Evolutionary conservation across 2,113 vertebrate genomes (phyloP).

Genomic region (Chamaetylas fuelleborni): DNA sequence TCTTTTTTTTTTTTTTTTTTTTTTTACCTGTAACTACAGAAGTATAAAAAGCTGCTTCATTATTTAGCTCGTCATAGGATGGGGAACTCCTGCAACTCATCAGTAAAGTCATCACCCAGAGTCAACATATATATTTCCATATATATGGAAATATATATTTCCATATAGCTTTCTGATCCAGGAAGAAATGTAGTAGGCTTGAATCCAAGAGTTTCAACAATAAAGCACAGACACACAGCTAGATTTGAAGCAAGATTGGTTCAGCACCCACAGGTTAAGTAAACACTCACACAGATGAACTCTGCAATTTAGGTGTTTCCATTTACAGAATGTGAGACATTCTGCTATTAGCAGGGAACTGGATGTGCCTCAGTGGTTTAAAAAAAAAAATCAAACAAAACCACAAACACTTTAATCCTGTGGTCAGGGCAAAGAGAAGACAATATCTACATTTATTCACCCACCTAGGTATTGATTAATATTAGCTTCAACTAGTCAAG

Average conservation of each 20-base stretch:
- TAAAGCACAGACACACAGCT: background rate
- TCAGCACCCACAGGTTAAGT: background rate
- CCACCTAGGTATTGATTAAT: background rate
- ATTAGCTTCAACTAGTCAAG: background rate
- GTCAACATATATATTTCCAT: background rate
- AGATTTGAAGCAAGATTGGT: background rate
- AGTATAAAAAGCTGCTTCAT: background rate
- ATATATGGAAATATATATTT: no score
- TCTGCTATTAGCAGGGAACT: background rate
- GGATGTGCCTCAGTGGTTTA: background rate
- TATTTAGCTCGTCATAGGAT: background rate
- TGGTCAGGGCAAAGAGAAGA: background rate
- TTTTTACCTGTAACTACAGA: background rate
- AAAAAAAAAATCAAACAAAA: background rate
- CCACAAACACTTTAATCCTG: background rate
- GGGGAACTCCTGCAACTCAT: background rate
- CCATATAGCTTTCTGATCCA: background rate
- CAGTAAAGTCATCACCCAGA: background rate
- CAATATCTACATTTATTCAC: background rate
- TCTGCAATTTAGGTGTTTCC: background rate
- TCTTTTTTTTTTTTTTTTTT: background rate
- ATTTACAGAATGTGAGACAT: background rate
- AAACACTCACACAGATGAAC: background rate
- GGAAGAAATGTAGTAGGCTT: background rate
- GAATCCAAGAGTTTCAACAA: conserved; percentile 1